phyloP scores from a whole-genome alignment of 1,140 invertebrate genomes.

The Coenobita brevimanus region DNA sequence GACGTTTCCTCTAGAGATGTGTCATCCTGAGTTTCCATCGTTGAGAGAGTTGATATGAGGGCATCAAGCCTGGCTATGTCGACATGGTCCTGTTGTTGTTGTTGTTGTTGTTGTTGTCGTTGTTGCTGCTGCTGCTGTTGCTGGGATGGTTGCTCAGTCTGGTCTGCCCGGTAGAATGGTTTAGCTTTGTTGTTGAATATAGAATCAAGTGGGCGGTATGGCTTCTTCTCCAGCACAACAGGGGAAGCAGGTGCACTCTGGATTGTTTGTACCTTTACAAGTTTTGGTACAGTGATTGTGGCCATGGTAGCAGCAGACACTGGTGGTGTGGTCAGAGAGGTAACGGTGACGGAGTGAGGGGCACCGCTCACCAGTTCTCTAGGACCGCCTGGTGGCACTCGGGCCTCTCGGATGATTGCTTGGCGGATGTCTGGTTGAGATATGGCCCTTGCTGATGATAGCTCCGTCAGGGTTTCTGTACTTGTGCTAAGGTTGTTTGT shows the following conservation, averaged over 20 bases:
- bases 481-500: conserved; percentile 64
- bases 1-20: background rate
- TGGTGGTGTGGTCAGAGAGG: conserved; percentile 1
- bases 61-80: conserved; percentile 65
- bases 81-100: conserved; percentile 32
- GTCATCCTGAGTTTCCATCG: conserved; percentile 45
- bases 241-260: conserved; percentile 42
- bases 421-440: conserved; percentile 67
- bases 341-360: conserved; percentile 6
- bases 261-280: conserved; percentile 64
- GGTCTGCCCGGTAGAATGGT: conserved; percentile 57
- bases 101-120: background rate
- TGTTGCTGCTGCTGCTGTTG: background rate
- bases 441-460: conserved; percentile 57
- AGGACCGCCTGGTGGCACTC: conserved; percentile 54
- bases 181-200: conserved; percentile 68
- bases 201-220: conserved; percentile 56
- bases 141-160: background rate
- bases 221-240: conserved; percentile 53
- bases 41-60: conserved; percentile 67
- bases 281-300: conserved; percentile 50
- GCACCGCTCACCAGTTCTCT: background rate
- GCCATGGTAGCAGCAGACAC: conserved; percentile 38
- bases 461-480: conserved; percentile 68
- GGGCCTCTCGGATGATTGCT: conserved; percentile 63